Conservation (phyloP, 1,140 invertebrate species). For the Triops cancriformis region DNA sequence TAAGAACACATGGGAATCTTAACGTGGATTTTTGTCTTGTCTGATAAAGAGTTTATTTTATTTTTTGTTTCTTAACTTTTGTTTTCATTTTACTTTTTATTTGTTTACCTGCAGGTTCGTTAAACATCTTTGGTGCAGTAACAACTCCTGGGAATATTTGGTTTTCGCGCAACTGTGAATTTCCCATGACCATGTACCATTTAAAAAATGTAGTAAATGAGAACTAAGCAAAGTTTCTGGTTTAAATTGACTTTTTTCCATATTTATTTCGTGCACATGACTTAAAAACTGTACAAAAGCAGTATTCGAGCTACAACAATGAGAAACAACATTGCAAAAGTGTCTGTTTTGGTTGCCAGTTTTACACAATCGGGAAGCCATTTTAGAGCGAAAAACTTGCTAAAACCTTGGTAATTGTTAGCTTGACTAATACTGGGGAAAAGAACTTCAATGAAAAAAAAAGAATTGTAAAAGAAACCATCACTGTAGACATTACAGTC, state of each 20-base stretch:
- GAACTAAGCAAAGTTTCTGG: not conserved
- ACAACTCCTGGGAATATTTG: not conserved
- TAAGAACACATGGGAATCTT: not conserved
- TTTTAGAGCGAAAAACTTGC: not conserved
- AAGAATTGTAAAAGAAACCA: not conserved
- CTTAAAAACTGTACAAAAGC: conserved; percentile 10
- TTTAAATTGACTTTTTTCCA: not conserved
- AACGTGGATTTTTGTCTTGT: too few species aligned
- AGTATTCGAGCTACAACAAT: not conserved
- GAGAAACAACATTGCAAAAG: not conserved
- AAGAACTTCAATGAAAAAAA: not conserved
- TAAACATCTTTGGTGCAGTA: not conserved
- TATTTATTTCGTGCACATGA: conserved; percentile 6
- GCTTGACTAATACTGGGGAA: not conserved
- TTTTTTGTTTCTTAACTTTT: too few species aligned
- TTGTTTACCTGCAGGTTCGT: not conserved
- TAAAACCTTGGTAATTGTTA: not conserved
- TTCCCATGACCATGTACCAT: not conserved
- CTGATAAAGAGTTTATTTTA: not conserved
- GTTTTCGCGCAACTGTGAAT: not conserved
- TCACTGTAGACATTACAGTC: not conserved
- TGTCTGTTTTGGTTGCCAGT: not conserved
- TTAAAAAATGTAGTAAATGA: not conserved
- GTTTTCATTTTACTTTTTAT: too few species aligned
- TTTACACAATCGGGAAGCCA: not conserved